Evolutionary conservation across 2,888 invertebrate species (phyloP).

Genomic region (Rhagium mordax): DNA sequence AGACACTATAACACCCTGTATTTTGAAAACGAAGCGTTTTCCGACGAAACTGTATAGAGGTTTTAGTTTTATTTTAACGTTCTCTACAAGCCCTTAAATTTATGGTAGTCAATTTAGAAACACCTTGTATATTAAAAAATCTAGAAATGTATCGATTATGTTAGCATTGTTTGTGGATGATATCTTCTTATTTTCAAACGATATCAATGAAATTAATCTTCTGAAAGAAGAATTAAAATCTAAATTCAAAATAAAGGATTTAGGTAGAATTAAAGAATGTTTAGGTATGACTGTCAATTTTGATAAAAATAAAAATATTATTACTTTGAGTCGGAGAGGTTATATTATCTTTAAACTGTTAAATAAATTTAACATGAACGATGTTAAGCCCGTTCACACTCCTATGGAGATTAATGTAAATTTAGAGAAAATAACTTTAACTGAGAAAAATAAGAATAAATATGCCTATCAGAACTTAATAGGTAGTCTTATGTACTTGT

Average conservation of each 20-base stretch:
- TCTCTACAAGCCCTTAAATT: no score
- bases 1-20: no score
- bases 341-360: slow-evolving; percentile 39
- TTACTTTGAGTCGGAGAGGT: slow-evolving; percentile 40
- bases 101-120: no score
- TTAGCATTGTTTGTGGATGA: slow-evolving; percentile 41
- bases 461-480: slow-evolving; percentile 31
- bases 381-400: slow-evolving; percentile 8
- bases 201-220: slow-evolving; percentile 11
- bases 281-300: slow-evolving; percentile 36
- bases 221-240: slow-evolving; percentile 33
- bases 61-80: no score
- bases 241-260: slow-evolving; percentile 44
- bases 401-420: slow-evolving; percentile 7
- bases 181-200: slow-evolving; percentile 38
- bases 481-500: slow-evolving; percentile 33
- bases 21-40: no score
- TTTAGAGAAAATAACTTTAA: neutral
- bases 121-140: slow-evolving; percentile 2
- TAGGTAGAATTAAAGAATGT: slow-evolving; percentile 45
- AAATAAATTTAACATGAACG: slow-evolving; percentile 18
- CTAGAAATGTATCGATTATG: slow-evolving; percentile 6
- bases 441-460: neutral
- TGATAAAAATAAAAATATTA: slow-evolving; percentile 12
- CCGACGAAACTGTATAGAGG: no score